Percentiles rank a stretch among this genome's conserved stretches.
These are phyloP conservation scores for Phytoseiulus persimilis DNA, from an alignment of 2,888 invertebrate genomes.

Conservation along the genomic window DNA sequence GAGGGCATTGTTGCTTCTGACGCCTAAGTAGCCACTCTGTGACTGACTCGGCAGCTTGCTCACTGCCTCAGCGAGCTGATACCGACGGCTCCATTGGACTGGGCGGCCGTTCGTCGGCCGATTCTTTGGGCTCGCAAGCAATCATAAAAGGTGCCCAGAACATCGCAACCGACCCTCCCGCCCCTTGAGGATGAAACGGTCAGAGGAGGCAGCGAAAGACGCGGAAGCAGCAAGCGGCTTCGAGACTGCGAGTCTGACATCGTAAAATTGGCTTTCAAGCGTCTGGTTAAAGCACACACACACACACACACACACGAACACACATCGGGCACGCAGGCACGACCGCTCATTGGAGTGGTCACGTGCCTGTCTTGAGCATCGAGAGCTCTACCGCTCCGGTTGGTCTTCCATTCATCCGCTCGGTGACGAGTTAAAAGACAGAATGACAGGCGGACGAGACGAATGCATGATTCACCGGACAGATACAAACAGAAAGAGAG, in stretches of 20 bases:
- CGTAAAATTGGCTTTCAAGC: slow-evolving; percentile 5
- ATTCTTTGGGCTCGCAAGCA: neutral
- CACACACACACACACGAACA: neutral
- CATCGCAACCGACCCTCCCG: neutral
- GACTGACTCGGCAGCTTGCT: neutral
- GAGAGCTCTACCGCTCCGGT: neutral
- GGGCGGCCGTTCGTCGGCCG: neutral
- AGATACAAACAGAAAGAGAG: neutral
- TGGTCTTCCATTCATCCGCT: neutral
- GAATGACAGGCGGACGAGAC: neutral
- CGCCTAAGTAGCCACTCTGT: neutral
- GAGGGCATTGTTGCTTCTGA: neutral
- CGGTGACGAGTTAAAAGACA: neutral
- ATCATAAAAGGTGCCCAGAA: neutral
- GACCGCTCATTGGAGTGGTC: neutral
- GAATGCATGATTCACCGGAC: neutral
- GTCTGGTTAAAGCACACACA: neutral
- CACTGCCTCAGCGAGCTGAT: neutral
- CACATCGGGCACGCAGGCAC: neutral
- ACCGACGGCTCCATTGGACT: neutral
- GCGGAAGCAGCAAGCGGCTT: neutral
- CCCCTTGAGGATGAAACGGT: neutral
- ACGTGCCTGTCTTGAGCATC: neutral
- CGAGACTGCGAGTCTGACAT: neutral
- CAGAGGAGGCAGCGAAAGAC: neutral